Evolutionary conservation across 2,797 vertebrate genomes (phyloP), one percentile per base, ranked within the genome.

Genomic region (Galaxias olidus): DNA sequence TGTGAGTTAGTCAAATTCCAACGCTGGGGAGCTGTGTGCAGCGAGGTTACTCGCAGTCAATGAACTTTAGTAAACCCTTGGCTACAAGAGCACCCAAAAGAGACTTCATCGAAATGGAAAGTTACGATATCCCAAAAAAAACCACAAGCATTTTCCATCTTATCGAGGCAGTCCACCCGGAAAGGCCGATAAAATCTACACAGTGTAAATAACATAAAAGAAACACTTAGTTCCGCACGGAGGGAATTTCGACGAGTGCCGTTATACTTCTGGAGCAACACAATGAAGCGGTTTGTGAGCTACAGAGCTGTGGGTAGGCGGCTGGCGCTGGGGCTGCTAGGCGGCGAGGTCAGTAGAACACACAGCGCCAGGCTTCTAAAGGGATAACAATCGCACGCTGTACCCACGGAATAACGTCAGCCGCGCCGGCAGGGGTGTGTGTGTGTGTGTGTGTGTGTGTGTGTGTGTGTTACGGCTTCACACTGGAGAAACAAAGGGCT

Each of bases 11-110:
- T 88, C 79, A 85, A 84, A 88, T 84, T 80, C 79, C 84, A 76
- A 66, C 64, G 85, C 77, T 66, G 63, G 30, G 75, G 43, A 80
- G 89, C 87, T 49, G 71, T 68, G 77, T 59, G 71, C 73, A 47
- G n/a, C 4, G 63, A 68, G 91, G 91, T 94, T 92, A 92, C 90
- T 90, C 10, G 2, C 73, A 52, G 91, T 90, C 93, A 92, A 70
- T 75, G 89, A 86, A 89, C 93, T 83, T 30, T 42, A 86, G 85
- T 94, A 88, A 91, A 86, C 90, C 77, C 62, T 40, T 65, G 74
- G 30, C 2, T 42, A n/a, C 65, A 51, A n/a, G 17, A 51, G 54
- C 57, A 56, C 45, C 60, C 54, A 57, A 12, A 10, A 1, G 13
- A 12, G 48, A 59, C 20, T 60, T 50, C 52, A 57, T 69, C 30